Evolutionary conservation across 1,140 invertebrate species (phyloP).

Genomic region (Philotrypesis tridentata): DNA sequence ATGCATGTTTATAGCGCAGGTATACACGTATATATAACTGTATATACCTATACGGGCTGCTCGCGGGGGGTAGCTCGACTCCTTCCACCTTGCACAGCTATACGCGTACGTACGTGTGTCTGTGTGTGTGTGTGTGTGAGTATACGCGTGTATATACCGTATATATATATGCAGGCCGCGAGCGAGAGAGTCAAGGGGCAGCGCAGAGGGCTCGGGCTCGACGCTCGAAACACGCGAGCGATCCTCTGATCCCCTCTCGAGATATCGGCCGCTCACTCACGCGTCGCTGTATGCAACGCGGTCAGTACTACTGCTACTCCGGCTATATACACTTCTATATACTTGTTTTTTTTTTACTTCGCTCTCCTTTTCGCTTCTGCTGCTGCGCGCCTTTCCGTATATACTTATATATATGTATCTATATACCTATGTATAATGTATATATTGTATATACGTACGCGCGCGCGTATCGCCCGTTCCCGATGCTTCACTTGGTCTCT

Average conservation of each 20-base stretch:
- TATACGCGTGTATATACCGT: background rate
- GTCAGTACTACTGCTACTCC: background rate
- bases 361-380: slow-evolving; percentile 14
- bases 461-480: no score
- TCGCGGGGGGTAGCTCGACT: slow-evolving; percentile 32
- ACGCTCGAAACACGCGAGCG: slow-evolving; percentile 66
- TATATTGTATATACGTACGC: no score
- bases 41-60: background rate
- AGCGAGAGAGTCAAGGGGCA: slow-evolving; percentile 1
- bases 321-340: background rate
- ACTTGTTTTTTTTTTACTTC: background rate
- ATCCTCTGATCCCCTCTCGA: slow-evolving; percentile 72
- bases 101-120: background rate
- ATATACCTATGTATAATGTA: no score
- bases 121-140: no score
- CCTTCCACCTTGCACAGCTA: background rate
- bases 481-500: no score
- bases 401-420: no score
- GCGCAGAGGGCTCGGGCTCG: no score
- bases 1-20: no score
- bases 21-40: no score
- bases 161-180: background rate
- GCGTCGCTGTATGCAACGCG: slow-evolving; percentile 53
- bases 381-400: no score
- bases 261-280: slow-evolving; percentile 73